phyloP scores from a whole-genome alignment of 2,113 vertebrate genomes.

The Crotalus horridus region DNA sequence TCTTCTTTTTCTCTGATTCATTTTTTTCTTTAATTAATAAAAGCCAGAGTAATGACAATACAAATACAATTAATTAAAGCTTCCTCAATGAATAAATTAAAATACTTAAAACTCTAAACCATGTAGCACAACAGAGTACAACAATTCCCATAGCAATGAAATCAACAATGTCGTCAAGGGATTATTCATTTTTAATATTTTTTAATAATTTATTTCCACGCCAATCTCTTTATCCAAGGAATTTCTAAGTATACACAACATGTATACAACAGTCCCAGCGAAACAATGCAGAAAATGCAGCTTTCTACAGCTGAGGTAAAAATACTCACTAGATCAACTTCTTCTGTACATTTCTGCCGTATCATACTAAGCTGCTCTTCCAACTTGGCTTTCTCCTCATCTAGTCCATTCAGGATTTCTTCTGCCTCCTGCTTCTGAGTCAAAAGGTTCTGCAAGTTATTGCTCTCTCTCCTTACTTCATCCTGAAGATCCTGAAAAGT shows the following conservation, averaged over 20 bases:
- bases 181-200: background rate
- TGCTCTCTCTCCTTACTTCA: constrained; percentile 87
- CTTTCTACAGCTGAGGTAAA: background rate
- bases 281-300: background rate
- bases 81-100: background rate
- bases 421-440: constrained; percentile 88
- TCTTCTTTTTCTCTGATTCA: background rate
- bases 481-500: constrained; percentile 87
- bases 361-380: constrained; percentile 89
- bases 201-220: background rate
- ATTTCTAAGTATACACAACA: background rate
- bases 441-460: constrained; percentile 85
- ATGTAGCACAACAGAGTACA: background rate
- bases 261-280: background rate
- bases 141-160: background rate
- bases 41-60: background rate
- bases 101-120: background rate
- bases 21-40: background rate
- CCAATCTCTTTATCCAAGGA: background rate
- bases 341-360: constrained; percentile 85
- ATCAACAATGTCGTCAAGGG: background rate
- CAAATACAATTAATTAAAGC: background rate
- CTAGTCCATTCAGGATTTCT: constrained; percentile 86
- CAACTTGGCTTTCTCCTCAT: constrained; percentile 87
- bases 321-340: constrained; percentile 82